A percentile compares a stretch with the other conserved stretches of the same genome.
These are phyloP conservation scores for Eupithecia subfuscata DNA, from an alignment of 2,888 invertebrate species.

Conservation along the genomic window DNA sequence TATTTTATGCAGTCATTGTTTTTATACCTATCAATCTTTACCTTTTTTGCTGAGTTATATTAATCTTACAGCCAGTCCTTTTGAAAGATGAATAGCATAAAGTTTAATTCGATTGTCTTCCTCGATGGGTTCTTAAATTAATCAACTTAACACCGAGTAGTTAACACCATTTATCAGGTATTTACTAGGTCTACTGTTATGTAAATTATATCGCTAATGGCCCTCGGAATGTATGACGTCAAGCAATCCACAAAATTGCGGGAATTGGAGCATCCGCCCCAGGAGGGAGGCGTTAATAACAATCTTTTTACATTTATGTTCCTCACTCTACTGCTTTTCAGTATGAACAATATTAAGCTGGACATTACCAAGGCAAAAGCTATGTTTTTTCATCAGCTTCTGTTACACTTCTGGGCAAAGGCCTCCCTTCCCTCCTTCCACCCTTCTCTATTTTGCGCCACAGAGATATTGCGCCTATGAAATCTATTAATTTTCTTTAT, in stretches of 20 bases:
- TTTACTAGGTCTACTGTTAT: not conserved
- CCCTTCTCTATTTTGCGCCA: too few relatives aligned
- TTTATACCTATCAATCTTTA: too few relatives aligned
- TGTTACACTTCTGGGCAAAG: too few relatives aligned
- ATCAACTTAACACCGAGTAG: not conserved
- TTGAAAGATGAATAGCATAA: too few relatives aligned
- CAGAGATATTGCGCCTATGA: too few relatives aligned
- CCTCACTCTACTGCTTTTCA: conserved; percentile 7
- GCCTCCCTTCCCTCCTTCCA: too few relatives aligned
- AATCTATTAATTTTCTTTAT: too few relatives aligned
- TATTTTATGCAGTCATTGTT: too few relatives aligned
- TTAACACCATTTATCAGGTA: not conserved
- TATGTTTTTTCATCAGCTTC: not conserved
- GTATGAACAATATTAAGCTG: not conserved
- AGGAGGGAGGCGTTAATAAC: conserved; percentile 8
- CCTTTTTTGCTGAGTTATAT: too few relatives aligned
- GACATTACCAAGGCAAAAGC: not conserved
- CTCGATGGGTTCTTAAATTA: not conserved
- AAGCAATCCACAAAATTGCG: conserved; percentile 30
- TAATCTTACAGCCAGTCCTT: too few relatives aligned
- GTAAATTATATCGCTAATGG: not conserved
- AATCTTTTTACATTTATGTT: conserved; percentile 16
- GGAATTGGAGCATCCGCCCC: conserved; percentile 33
- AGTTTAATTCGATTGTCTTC: not conserved
- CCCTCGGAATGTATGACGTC: conserved; percentile 28